Percentiles rank a stretch among this genome's conserved stretches.
phyloP scores from a whole-genome alignment of 1,140 invertebrate genomes.

The Drosophila persimilis region DNA sequence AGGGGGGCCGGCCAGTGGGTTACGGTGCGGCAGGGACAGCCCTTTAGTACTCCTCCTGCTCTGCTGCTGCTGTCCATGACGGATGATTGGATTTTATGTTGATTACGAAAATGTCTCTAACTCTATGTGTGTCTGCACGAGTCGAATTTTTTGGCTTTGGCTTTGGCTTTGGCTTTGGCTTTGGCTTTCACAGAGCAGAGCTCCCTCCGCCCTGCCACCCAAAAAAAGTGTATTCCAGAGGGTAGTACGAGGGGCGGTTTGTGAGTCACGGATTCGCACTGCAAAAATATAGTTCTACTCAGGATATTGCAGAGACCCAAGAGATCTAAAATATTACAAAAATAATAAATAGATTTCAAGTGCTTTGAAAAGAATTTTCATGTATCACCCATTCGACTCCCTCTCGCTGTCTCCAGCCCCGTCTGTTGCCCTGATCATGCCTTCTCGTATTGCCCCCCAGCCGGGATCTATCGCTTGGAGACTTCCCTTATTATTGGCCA shows the following conservation, averaged over 20 bases:
- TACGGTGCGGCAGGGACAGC: constrained; percentile 26
- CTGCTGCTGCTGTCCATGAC: constrained; percentile 67
- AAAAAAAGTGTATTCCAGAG: constrained; percentile 4
- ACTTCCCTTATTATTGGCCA: constrained; percentile 77
- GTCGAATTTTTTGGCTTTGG: constrained; percentile 45
- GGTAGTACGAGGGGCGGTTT: constrained; percentile 10
- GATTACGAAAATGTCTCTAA: constrained; percentile 71
- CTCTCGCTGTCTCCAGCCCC: neutral
- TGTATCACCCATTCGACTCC: neutral
- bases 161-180: constrained; percentile 49
- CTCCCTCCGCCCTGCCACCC: too few relatives aligned
- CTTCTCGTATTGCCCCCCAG: constrained; percentile 21
- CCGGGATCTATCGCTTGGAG: constrained; percentile 53
- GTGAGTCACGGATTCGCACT: neutral
- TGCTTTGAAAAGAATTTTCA: too few relatives aligned
- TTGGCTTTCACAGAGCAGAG: constrained; percentile 27
- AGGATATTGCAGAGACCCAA: too few relatives aligned
- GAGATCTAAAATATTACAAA: too few relatives aligned
- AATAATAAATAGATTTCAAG: too few relatives aligned
- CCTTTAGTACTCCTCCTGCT: constrained; percentile 54
- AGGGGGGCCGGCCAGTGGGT: too few relatives aligned
- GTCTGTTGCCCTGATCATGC: neutral
- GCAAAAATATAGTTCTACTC: too few relatives aligned
- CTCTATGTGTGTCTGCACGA: constrained; percentile 24
- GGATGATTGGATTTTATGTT: constrained; percentile 81